These are phyloP conservation scores for Lepisosteus oculatus DNA, from an alignment of 2,113 vertebrate species.

Conservation along the genomic window DNA sequence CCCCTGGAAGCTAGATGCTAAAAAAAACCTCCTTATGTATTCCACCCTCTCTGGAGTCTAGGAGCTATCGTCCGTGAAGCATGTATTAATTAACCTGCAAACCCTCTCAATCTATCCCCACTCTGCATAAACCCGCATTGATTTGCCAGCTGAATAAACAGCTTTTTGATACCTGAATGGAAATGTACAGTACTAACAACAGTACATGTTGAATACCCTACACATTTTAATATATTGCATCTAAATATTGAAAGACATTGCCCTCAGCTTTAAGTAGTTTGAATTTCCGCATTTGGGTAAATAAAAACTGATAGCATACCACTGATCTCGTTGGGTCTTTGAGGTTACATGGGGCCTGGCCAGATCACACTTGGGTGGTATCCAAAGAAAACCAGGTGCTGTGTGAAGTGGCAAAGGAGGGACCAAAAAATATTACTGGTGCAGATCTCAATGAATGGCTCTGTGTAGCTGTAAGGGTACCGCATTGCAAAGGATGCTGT, in stretches of 20 bases:
- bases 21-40: background rate
- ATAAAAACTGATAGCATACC: conserved; percentile 8
- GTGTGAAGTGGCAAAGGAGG: conserved; percentile 19
- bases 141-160: conserved; percentile 1
- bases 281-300: background rate
- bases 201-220: background rate
- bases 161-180: conserved; percentile 5
- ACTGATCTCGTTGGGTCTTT: conserved; percentile 4
- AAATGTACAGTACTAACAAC: background rate
- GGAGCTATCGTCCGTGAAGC: too few relatives aligned
- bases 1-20: background rate
- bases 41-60: background rate
- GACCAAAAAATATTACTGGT: background rate
- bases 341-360: background rate
- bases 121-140: background rate
- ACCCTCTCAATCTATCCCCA: background rate
- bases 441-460: background rate
- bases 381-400: conserved; percentile 19
- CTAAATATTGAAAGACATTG: conserved; percentile 18
- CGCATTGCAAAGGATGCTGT: background rate
- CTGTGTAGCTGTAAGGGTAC: conserved; percentile 7
- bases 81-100: too few relatives aligned
- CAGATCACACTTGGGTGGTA: background rate
- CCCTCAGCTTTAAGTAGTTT: background rate
- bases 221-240: conserved; percentile 14